phyloP scores from a whole-genome alignment of 2,113 vertebrate species.

The Etheostoma spectabile region DNA sequence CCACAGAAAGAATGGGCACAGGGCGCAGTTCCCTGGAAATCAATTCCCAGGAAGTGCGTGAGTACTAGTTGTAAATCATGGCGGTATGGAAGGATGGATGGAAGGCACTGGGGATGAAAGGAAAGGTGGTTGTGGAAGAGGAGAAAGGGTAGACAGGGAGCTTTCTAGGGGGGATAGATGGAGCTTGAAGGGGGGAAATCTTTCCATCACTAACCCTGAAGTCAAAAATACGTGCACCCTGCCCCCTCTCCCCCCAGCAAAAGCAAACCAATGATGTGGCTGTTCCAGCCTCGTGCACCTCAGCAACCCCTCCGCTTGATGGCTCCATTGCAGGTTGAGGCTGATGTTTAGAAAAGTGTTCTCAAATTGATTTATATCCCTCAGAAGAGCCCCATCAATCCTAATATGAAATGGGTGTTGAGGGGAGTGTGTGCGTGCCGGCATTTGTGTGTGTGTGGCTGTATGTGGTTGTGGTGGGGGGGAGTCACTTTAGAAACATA shows the following conservation, averaged over 20 bases:
- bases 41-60: slow-evolving; percentile 81
- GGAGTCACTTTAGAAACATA: slow-evolving; percentile 68
- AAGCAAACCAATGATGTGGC: slow-evolving; percentile 74
- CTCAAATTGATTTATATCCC: slow-evolving; percentile 80
- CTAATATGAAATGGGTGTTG: slow-evolving; percentile 74
- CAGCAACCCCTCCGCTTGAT: slow-evolving; percentile 62
- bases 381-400: slow-evolving; percentile 79
- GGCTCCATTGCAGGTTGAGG: slow-evolving; percentile 69
- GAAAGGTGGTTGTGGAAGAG: slow-evolving; percentile 51
- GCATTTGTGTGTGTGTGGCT: slow-evolving; percentile 28
- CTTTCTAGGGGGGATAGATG: slow-evolving; percentile 48
- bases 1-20: slow-evolving; percentile 80
- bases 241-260: slow-evolving; percentile 29
- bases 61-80: slow-evolving; percentile 80
- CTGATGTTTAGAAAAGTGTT: slow-evolving; percentile 67
- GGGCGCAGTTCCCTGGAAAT: slow-evolving; percentile 81
- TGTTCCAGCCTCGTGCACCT: slow-evolving; percentile 68
- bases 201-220: slow-evolving; percentile 78
- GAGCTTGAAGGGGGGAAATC: slow-evolving; percentile 70
- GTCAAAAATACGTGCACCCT: slow-evolving; percentile 64
- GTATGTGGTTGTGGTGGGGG: slow-evolving; percentile 7
- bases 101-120: slow-evolving; percentile 61
- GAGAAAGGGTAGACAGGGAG: slow-evolving; percentile 32
- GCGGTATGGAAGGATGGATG: slow-evolving; percentile 62
- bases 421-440: slow-evolving; percentile 38